Conservation (phyloP, 2,113 vertebrate species). For the Dipodomys ordii region DNA sequence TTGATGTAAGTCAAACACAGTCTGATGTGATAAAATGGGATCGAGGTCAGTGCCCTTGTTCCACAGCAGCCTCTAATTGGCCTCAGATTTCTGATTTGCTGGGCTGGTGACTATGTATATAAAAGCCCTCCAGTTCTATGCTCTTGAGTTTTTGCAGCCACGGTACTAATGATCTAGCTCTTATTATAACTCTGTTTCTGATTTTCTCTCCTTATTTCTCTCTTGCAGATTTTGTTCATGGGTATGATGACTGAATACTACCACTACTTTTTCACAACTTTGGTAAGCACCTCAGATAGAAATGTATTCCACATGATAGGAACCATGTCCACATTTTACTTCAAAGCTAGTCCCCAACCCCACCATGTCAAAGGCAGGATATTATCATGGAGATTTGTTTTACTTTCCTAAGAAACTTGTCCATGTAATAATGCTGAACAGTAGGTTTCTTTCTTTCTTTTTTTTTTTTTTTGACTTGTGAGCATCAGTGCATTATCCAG, state of each 20-base stretch:
- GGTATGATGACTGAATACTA: constrained; percentile 99
- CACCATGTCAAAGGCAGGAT: background rate
- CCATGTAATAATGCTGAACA: background rate
- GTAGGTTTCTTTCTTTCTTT: background rate
- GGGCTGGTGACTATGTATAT: background rate
- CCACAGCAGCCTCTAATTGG: background rate
- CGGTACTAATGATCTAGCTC: background rate
- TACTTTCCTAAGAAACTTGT: background rate
- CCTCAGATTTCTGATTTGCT: background rate
- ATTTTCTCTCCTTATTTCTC: constrained; percentile 38
- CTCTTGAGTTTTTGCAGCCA: background rate
- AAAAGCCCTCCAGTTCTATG: background rate
- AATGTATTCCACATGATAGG: background rate
- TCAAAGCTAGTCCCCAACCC: background rate
- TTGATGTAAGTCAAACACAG: background rate
- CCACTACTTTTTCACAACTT: constrained; percentile 98
- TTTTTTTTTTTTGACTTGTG: background rate
- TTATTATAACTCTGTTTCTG: background rate
- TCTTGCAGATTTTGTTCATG: constrained; percentile 95
- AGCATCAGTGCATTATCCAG: background rate
- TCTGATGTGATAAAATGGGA: background rate
- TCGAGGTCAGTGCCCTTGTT: background rate
- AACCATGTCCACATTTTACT: background rate
- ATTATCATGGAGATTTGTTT: background rate
- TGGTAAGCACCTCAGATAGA: constrained; percentile 89